phyloP scores from a whole-genome alignment of 1,140 invertebrate genomes.

The Drosophila miranda region DNA sequence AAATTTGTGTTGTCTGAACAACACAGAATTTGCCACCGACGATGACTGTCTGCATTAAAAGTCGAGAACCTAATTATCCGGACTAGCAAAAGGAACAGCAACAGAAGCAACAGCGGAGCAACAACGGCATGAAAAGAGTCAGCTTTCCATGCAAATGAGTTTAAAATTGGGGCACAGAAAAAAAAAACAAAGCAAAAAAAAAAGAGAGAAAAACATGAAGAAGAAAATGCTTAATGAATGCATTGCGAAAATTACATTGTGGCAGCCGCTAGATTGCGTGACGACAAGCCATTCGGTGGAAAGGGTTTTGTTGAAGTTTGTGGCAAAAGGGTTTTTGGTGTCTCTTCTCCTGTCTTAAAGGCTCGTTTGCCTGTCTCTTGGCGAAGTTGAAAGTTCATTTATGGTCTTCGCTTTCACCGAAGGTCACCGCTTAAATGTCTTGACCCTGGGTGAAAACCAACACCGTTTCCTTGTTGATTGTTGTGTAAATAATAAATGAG shows the following conservation, averaged over 20 bases:
- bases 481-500: constrained; percentile 55
- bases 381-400: constrained; percentile 22
- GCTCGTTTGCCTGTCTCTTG: no score
- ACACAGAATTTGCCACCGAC: constrained; percentile 23
- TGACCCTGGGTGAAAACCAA: constrained; percentile 27
- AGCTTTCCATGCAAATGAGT: constrained; percentile 58
- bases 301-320: neutral
- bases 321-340: no score
- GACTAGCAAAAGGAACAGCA: constrained; percentile 5
- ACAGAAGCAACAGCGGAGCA: no score
- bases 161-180: constrained; percentile 36
- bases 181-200: constrained; percentile 7
- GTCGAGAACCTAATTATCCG: constrained; percentile 49
- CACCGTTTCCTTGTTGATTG: constrained; percentile 20
- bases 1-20: constrained; percentile 35
- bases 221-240: constrained; percentile 54
- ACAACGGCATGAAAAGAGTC: constrained; percentile 10
- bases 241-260: constrained; percentile 51
- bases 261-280: constrained; percentile 42
- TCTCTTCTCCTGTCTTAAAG: no score
- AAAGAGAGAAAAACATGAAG: neutral
- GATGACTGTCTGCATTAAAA: constrained; percentile 20
- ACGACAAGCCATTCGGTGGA: constrained; percentile 1
- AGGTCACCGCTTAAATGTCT: constrained; percentile 17
- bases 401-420: constrained; percentile 14